Evolutionary conservation across 2,113 vertebrate species (phyloP).

Genomic region (Anser cygnoides): DNA sequence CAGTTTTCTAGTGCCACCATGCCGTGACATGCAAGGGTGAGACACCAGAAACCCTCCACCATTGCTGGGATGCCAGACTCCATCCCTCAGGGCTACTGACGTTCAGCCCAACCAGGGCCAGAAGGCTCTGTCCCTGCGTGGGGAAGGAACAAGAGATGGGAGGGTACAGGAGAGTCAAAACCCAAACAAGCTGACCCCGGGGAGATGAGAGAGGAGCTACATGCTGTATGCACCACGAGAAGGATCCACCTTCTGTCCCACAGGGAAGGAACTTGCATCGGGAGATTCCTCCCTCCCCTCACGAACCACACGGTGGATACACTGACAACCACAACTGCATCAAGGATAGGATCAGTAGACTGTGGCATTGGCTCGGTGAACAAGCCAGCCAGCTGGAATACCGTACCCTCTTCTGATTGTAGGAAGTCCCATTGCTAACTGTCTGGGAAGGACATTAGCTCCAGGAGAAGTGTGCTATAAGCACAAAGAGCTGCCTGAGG

Average conservation of each 20-base stretch:
- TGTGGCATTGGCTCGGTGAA: background rate
- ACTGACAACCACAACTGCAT: background rate
- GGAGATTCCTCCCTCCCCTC: background rate
- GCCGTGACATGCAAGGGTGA: background rate
- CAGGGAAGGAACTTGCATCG: background rate
- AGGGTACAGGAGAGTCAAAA: background rate
- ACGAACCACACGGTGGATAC: background rate
- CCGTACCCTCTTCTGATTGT: background rate
- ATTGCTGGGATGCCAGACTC: background rate
- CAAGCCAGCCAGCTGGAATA: background rate
- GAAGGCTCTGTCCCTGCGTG: background rate
- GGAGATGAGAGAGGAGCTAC: background rate
- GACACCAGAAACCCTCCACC: background rate
- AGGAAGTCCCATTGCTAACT: background rate
- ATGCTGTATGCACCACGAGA: background rate
- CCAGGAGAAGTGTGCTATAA: background rate
- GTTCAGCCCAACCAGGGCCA: background rate
- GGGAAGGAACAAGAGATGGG: background rate
- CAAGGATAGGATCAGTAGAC: background rate
- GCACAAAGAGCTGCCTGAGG: background rate
- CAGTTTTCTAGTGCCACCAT: background rate
- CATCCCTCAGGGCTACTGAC: background rate
- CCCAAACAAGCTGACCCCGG: background rate
- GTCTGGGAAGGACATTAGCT: background rate
- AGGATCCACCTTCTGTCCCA: background rate